phyloP scores from a whole-genome alignment of 2,888 invertebrate species.

The Cacoxenus indagator region DNA sequence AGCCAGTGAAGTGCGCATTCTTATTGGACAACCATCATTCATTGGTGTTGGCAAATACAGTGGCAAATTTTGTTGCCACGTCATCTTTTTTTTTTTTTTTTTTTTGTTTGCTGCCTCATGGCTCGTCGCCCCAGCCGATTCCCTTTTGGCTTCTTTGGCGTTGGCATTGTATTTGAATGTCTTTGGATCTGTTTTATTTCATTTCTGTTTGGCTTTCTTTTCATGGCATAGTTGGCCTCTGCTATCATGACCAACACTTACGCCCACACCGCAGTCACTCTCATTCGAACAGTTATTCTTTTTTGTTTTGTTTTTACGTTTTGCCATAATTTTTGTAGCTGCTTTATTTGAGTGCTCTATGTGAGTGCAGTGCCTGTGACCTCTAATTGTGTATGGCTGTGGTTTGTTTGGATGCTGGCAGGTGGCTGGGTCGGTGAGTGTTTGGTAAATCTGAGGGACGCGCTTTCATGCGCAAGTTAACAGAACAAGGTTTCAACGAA shows the following conservation, averaged over 20 bases:
- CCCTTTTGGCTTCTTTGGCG: background rate
- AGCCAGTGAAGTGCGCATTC: too few species aligned
- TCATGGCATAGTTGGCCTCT: background rate
- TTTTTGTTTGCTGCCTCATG: background rate
- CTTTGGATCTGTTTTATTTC: background rate
- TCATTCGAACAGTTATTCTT: background rate
- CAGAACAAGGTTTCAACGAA: background rate
- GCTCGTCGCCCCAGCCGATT: background rate
- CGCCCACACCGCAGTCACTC: too few species aligned
- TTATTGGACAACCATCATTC: too few species aligned
- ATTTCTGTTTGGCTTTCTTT: background rate
- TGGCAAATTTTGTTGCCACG: too few species aligned
- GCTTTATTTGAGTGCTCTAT: background rate
- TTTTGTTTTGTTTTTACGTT: background rate
- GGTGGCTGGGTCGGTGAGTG: background rate
- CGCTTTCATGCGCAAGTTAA: background rate
- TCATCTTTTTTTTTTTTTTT: too few species aligned
- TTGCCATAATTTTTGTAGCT: background rate
- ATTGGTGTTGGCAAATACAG: too few species aligned
- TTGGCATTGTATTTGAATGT: background rate
- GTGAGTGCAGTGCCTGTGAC: background rate
- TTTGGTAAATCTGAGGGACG: background rate
- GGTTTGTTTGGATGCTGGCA: background rate
- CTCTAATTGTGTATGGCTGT: background rate
- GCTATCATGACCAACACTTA: too few species aligned